Evolutionary conservation across 2,888 invertebrate genomes (phyloP).

Genomic region (Drosophila quinaria): DNA sequence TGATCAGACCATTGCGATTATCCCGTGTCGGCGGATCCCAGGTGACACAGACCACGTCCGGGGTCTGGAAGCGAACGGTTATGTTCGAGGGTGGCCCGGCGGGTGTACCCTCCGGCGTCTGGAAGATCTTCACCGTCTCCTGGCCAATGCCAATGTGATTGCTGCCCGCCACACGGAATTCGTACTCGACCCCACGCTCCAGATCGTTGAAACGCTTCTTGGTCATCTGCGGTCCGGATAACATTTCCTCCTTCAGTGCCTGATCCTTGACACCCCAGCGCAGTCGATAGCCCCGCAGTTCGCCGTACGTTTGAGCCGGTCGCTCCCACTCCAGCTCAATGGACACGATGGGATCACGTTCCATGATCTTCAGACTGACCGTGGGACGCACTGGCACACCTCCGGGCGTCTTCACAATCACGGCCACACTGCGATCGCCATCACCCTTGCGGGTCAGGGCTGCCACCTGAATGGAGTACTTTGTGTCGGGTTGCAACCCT

Average conservation of each 20-base stretch:
- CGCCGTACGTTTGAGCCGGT: slow-evolving; percentile 95
- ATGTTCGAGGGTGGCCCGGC: slow-evolving; percentile 95
- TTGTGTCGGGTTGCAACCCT: slow-evolving; percentile 97
- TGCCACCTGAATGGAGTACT: slow-evolving; percentile 97
- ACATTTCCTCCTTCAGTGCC: slow-evolving; percentile 90
- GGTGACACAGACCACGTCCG: slow-evolving; percentile 95
- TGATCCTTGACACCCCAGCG: slow-evolving; percentile 95
- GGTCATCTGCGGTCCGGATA: slow-evolving; percentile 89
- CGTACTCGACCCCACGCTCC: slow-evolving; percentile 97
- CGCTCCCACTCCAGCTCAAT: slow-evolving; percentile 97
- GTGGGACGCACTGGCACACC: slow-evolving; percentile 95
- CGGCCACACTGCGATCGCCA: slow-evolving; percentile 95
- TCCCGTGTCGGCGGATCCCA: slow-evolving; percentile 95
- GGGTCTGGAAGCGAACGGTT: slow-evolving; percentile 94
- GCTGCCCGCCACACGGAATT: slow-evolving; percentile 97
- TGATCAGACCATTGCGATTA: slow-evolving; percentile 97
- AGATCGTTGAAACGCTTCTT: slow-evolving; percentile 92
- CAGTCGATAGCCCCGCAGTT: slow-evolving; percentile 94
- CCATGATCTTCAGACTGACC: slow-evolving; percentile 92
- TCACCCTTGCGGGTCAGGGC: slow-evolving; percentile 98
- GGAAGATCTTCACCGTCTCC: slow-evolving; percentile 95
- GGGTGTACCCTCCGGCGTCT: slow-evolving; percentile 97
- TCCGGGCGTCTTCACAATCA: slow-evolving; percentile 95
- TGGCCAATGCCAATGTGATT: slow-evolving; percentile 98
- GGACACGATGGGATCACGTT: slow-evolving; percentile 94